A percentile compares a stretch with the other conserved stretches of the same genome.
Conservation (phyloP, 2,888 invertebrate genomes). For the Ctena decussata region DNA sequence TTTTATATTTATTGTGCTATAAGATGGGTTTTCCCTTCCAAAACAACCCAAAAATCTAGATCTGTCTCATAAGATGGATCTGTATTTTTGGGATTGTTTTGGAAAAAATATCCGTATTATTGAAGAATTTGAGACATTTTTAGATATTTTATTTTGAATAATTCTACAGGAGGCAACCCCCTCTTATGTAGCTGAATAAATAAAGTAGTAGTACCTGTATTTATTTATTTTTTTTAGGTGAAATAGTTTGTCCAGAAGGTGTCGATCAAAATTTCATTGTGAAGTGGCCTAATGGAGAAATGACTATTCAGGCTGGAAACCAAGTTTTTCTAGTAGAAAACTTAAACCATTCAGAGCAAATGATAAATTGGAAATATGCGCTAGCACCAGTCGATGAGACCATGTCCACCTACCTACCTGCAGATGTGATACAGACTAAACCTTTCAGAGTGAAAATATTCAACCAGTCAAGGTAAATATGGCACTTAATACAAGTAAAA, state of each 20-base stretch:
- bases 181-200: too few species aligned
- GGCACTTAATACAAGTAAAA: too few species aligned
- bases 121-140: too few species aligned
- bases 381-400: conserved; percentile 40
- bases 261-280: conserved; percentile 79
- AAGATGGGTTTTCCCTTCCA: too few species aligned
- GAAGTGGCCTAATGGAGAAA: conserved; percentile 80
- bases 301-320: conserved; percentile 74
- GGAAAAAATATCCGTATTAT: too few species aligned
- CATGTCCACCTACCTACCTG: conserved; percentile 37
- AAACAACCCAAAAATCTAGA: too few species aligned
- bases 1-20: too few species aligned
- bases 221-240: conserved; percentile 67
- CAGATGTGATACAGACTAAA: conserved; percentile 32
- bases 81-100: too few species aligned
- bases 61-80: too few species aligned
- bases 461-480: conserved; percentile 35
- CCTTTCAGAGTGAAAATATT: conserved; percentile 40
- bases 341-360: conserved; percentile 14
- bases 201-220: not conserved
- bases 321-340: conserved; percentile 81
- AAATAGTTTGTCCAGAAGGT: conserved; percentile 76
- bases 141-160: too few species aligned
- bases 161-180: too few species aligned
- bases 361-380: conserved; percentile 25